Evolutionary conservation across 2,797 vertebrate genomes (phyloP), one percentile per base, ranked within the genome.

Genomic region (Takifugu rubripes): DNA sequence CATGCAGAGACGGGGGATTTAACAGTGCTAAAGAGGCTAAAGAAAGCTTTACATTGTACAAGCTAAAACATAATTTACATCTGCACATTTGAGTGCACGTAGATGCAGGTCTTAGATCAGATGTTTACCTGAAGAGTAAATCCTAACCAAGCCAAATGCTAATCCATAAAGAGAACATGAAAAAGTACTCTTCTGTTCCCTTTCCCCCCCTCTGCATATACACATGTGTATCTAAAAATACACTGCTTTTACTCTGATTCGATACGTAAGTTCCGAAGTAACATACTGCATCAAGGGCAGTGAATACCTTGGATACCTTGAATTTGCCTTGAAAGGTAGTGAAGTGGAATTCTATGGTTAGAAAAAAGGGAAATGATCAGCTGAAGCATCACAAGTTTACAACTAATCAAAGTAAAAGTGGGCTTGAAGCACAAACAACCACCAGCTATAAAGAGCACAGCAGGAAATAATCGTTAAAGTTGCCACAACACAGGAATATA

Each of bases 401-500:
- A 11, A 9, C n/a, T 10, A 48, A 48, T 21, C n/a, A n/a, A n/a
- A 46, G 44, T n/a, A 21, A 46, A 10, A 46, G 44, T n/a, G 10
- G 16, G 8, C 44, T 5, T n/a, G 44, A 40, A 27, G 53, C 49
- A 56, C 36, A 8, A 25, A 59, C 51, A 66, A 55, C 54, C 61
- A 65, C 62, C 52, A 74, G 55, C 24, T 26, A 72, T 50, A 21
- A 36, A 54, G 66, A 61, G 56, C 66, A 69, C 31, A 66, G 51
- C 10, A 17, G 3, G 45, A 59, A 56, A 61, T 4, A 72, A 67
- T 56, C 56, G 54, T 65, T 59, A 27, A 48, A 68, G 59, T 66
- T 46, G 64, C 51, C 52, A 68, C 68, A 76, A 54, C 72, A 69
- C 25, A 68, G 57, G 73, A 67, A 79, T 74, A 71, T 64, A 31